Percentiles rank a stretch among this genome's conserved stretches.
Conservation (phyloP, 2,797 vertebrate species). For the Emydoidea blandingii region DNA sequence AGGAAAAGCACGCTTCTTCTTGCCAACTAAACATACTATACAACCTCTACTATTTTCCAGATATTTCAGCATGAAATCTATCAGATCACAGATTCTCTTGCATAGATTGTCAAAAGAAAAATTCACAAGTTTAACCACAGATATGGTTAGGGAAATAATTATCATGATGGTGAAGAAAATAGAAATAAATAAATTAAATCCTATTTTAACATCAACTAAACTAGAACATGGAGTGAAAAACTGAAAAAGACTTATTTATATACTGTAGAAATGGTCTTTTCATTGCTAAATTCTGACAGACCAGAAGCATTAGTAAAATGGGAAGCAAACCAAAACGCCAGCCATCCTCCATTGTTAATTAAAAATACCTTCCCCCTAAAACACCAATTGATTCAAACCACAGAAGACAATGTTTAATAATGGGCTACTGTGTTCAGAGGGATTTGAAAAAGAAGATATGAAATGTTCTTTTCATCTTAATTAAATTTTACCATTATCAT, state of each 20-base stretch:
- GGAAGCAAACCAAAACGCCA: accelerated
- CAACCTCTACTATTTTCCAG: background rate
- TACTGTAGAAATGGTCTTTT: accelerated
- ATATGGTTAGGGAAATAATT: background rate
- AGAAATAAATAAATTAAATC: background rate
- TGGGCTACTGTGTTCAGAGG: background rate
- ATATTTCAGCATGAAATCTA: constrained; percentile 49
- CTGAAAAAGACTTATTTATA: accelerated
- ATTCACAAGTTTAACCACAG: background rate
- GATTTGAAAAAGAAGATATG: background rate
- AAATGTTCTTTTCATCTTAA: background rate
- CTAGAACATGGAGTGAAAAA: background rate
- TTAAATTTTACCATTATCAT: background rate
- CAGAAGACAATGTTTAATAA: background rate
- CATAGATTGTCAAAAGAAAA: background rate
- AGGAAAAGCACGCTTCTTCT: constrained; percentile 49
- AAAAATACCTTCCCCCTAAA: background rate
- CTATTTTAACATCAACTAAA: background rate
- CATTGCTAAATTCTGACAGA: accelerated
- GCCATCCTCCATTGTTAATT: accelerated
- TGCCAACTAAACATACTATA: constrained; percentile 40
- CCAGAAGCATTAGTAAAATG: accelerated
- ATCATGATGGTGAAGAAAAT: background rate
- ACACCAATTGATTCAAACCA: background rate
- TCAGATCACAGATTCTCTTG: background rate